Conservation (phyloP, 1,140 invertebrate genomes). For the Gryllus bimaculatus region DNA sequence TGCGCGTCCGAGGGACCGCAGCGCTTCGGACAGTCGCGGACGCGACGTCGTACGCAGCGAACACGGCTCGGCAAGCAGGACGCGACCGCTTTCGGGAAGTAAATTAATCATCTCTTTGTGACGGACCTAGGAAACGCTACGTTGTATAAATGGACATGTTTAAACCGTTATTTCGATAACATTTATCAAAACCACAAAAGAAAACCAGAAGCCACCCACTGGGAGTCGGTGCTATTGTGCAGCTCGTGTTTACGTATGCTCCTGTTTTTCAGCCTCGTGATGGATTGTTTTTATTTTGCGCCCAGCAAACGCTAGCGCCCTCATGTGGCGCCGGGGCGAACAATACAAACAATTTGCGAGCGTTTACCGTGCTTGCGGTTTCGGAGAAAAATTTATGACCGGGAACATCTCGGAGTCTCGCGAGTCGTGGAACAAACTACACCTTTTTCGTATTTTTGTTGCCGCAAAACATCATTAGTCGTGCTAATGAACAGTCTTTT, state of each 20-base stretch:
- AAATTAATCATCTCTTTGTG: background rate
- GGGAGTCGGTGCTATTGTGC: background rate
- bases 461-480: background rate
- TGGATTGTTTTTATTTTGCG: background rate
- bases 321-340: background rate
- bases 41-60: too few species aligned
- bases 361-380: background rate
- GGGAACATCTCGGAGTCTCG: background rate
- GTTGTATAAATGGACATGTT: background rate
- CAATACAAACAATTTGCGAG: background rate
- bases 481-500: background rate
- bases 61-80: too few species aligned
- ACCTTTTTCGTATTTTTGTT: background rate
- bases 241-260: background rate
- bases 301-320: background rate
- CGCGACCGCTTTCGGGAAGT: background rate
- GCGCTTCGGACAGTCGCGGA: too few species aligned
- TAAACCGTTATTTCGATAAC: background rate
- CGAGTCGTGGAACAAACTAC: background rate
- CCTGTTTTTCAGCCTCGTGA: background rate
- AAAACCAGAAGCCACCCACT: background rate
- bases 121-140: background rate
- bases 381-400: background rate
- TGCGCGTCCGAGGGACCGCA: too few species aligned
- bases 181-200: background rate